These are phyloP conservation scores for Trichogramma evanescens DNA, from an alignment of 2,888 invertebrate genomes.

Conservation along the genomic window DNA sequence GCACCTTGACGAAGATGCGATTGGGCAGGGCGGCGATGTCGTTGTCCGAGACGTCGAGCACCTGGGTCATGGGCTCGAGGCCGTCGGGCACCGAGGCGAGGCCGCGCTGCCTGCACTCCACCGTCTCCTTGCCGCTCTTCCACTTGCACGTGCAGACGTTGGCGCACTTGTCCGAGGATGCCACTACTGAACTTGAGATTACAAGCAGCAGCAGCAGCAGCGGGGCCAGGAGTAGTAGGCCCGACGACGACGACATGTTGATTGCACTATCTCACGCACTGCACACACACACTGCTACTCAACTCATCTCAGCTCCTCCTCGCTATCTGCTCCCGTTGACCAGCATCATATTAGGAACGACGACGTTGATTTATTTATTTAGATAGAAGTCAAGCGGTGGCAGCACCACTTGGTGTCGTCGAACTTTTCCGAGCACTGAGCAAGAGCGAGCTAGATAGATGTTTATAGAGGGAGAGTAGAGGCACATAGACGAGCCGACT, in stretches of 20 bases:
- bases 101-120: slow-evolving; percentile 78
- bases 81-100: slow-evolving; percentile 79
- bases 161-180: slow-evolving; percentile 39
- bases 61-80: slow-evolving; percentile 83
- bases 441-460: too few relatives aligned
- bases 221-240: neutral
- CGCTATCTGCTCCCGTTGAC: too few relatives aligned
- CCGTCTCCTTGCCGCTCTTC: slow-evolving; percentile 90
- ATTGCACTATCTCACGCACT: neutral
- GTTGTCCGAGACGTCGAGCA: slow-evolving; percentile 82
- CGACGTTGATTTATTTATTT: too few relatives aligned
- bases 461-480: too few relatives aligned
- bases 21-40: slow-evolving; percentile 75
- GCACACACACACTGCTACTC: neutral
- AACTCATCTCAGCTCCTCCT: slow-evolving; percentile 1
- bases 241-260: slow-evolving; percentile 3
- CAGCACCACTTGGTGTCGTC: too few relatives aligned
- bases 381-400: too few relatives aligned
- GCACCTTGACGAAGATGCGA: slow-evolving; percentile 74
- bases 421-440: too few relatives aligned
- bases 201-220: slow-evolving; percentile 9
- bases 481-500: too few relatives aligned
- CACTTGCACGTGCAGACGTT: slow-evolving; percentile 77
- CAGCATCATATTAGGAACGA: too few relatives aligned
- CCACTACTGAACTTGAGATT: slow-evolving; percentile 27